Evolutionary conservation across 2,113 vertebrate species (phyloP).

Genomic region (Gavialis gangeticus): DNA sequence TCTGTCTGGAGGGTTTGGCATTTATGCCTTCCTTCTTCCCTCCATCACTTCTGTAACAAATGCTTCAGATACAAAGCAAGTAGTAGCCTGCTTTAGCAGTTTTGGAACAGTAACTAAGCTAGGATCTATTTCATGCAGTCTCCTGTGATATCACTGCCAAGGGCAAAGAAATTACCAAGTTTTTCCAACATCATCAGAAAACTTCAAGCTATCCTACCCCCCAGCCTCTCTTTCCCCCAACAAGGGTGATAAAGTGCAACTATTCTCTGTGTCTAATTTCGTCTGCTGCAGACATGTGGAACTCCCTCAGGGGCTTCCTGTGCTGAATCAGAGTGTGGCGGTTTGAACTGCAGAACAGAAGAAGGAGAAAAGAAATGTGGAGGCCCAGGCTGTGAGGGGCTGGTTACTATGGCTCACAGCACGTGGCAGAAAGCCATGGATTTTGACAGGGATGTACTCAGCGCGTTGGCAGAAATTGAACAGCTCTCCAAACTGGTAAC

Average conservation of each 20-base stretch:
- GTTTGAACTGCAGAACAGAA: constrained; percentile 84
- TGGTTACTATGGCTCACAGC: constrained; percentile 81
- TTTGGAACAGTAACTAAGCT: neutral
- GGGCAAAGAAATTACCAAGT: accelerated
- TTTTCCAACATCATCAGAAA: neutral
- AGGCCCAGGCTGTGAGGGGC: constrained; percentile 87
- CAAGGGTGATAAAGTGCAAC: neutral
- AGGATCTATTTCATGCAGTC: neutral
- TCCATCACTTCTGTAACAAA: neutral
- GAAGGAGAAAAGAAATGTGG: constrained; percentile 87
- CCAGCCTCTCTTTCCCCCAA: neutral
- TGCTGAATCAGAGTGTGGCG: constrained; percentile 85
- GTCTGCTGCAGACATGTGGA: constrained; percentile 87
- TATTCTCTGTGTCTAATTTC: neutral
- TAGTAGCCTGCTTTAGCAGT: neutral
- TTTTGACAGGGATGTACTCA: constrained; percentile 89
- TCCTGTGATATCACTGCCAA: too few species aligned
- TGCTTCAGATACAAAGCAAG: neutral
- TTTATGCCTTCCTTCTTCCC: neutral
- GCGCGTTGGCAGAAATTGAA: constrained; percentile 92
- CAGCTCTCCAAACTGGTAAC: constrained; percentile 94
- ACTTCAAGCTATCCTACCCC: too few species aligned
- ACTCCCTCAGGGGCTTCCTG: constrained; percentile 82
- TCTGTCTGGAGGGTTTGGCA: neutral
- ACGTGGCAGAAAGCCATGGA: constrained; percentile 89